These are phyloP conservation scores for Ephydatia muelleri DNA, from an alignment of 37 sponge, comb jelly and placozoan genomes.

Conservation along the genomic window DNA sequence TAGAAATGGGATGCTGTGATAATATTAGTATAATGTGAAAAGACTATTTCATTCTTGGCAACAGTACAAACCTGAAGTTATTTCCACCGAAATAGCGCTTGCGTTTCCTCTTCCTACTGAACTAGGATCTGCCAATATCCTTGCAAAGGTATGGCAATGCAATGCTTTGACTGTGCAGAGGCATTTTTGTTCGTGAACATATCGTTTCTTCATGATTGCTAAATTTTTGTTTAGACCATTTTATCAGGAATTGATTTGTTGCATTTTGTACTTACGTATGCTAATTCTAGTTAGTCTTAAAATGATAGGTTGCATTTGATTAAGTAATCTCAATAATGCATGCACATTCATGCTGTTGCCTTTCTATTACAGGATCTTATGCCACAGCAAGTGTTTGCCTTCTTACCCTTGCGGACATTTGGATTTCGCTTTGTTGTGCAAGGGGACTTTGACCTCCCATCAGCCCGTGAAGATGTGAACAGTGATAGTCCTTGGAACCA, in stretches of 20 bases:
- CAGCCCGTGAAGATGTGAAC: conserved; percentile 66
- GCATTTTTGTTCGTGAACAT: not conserved
- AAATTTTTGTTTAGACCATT: not conserved
- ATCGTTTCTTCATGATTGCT: not conserved
- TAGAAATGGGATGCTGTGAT: not conserved
- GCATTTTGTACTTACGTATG: too few relatives aligned
- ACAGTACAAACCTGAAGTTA: conserved; percentile 59
- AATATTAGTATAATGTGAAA: not conserved
- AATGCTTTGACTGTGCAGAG: not conserved
- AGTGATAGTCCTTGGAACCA: conserved; percentile 70
- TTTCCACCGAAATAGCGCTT: conserved; percentile 62
- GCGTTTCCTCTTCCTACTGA: conserved; percentile 56
- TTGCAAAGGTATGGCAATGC: conserved; percentile 24
- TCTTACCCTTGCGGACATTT: conserved; percentile 65
- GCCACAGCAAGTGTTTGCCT: conserved; percentile 74
- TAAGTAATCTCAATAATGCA: not conserved
- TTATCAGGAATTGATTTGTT: not conserved
- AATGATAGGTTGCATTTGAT: too few relatives aligned
- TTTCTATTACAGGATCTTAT: conserved; percentile 40
- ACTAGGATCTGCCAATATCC: not conserved
- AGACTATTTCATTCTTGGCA: not conserved
- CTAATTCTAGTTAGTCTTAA: too few relatives aligned
- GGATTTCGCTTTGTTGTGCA: conserved; percentile 72
- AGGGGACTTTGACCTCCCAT: conserved; percentile 75
- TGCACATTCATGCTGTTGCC: not conserved